phyloP scores from a whole-genome alignment of 2,797 vertebrate species.

The Ciconia nigra region DNA sequence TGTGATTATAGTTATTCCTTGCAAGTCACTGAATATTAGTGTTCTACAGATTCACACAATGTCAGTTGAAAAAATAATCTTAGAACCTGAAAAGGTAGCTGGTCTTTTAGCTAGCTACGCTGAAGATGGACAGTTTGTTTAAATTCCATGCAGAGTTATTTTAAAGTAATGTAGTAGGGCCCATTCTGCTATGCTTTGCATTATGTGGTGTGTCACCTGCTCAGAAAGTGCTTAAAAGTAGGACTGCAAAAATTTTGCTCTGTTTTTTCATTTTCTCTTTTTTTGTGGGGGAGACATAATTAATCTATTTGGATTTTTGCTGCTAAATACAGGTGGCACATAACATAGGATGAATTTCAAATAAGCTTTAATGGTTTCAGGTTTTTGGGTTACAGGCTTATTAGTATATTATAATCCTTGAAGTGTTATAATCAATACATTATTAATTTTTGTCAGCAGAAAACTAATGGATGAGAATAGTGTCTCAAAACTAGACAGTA shows the following conservation, averaged over 20 bases:
- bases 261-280: neutral
- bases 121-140: neutral
- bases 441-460: neutral
- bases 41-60: neutral
- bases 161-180: neutral
- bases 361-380: neutral
- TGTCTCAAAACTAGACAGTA: neutral
- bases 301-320: neutral
- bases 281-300: neutral
- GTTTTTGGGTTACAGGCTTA: neutral
- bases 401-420: neutral
- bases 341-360: neutral
- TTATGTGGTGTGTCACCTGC: neutral
- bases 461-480: neutral
- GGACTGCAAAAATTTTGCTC: neutral
- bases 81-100: neutral
- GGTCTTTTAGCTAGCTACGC: neutral
- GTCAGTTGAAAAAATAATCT: accelerated
- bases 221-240: neutral
- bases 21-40: neutral
- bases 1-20: neutral
- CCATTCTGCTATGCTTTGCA: neutral
- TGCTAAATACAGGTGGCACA: neutral
- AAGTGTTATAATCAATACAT: neutral
- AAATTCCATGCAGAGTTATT: neutral